These are phyloP conservation scores for Nemotelus pantherinus DNA, from an alignment of 2,888 invertebrate genomes.

Conservation along the genomic window DNA sequence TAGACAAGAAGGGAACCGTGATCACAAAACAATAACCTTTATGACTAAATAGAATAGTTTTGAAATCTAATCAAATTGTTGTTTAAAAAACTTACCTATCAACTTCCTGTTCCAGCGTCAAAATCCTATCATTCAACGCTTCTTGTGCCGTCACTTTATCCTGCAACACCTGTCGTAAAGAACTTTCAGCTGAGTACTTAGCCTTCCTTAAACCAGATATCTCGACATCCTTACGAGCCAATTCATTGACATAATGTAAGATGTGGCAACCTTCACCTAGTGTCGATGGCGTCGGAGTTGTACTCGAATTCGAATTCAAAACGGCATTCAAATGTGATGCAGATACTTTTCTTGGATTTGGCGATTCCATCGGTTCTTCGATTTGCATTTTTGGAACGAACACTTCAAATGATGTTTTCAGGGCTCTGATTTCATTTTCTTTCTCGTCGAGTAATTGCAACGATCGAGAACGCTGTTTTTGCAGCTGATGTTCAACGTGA, in stretches of 20 bases:
- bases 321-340: constrained; percentile 47
- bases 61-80: too few species aligned
- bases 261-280: constrained; percentile 76
- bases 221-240: constrained; percentile 82
- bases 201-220: constrained; percentile 77
- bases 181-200: constrained; percentile 71
- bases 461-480: constrained; percentile 83
- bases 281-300: constrained; percentile 50
- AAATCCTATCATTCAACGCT: constrained; percentile 64
- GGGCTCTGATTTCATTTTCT: constrained; percentile 75
- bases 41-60: too few species aligned
- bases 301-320: constrained; percentile 51
- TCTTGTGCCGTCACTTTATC: constrained; percentile 70
- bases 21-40: too few species aligned
- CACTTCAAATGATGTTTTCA: constrained; percentile 69
- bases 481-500: constrained; percentile 76
- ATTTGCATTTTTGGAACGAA: constrained; percentile 62
- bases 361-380: not conserved
- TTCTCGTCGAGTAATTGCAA: constrained; percentile 82
- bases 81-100: constrained; percentile 65
- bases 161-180: constrained; percentile 68
- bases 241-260: constrained; percentile 84
- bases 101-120: constrained; percentile 72
- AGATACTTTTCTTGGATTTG: constrained; percentile 10
- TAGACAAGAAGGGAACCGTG: too few species aligned